These are phyloP conservation scores for Spea bombifrons DNA, from an alignment of 2,113 vertebrate species.

Conservation along the genomic window DNA sequence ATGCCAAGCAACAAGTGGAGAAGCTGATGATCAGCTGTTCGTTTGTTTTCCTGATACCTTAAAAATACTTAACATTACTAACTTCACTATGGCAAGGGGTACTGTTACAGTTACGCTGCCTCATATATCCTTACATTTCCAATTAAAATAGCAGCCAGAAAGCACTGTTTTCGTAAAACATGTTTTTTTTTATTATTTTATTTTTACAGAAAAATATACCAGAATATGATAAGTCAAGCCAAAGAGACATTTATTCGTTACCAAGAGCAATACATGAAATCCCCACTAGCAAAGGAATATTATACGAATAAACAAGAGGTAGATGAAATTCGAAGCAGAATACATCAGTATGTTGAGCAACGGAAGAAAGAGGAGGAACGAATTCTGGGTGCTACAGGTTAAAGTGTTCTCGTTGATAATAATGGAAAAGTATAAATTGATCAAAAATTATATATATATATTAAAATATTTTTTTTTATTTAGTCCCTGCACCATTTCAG, in stretches of 20 bases:
- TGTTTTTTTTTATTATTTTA: neutral
- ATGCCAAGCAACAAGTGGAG: too few species aligned
- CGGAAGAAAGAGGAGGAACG: constrained; percentile 57
- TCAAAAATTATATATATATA: constrained; percentile 33
- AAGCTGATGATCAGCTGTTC: too few species aligned
- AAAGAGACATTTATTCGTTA: constrained; percentile 64
- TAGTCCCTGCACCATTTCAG: constrained; percentile 65
- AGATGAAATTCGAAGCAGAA: constrained; percentile 63
- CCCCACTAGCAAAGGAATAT: constrained; percentile 59
- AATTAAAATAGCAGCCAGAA: too few species aligned
- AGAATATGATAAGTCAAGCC: constrained; percentile 61
- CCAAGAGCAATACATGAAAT: constrained; percentile 61
- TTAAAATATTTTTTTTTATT: constrained; percentile 56
- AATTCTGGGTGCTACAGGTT: constrained; percentile 61
- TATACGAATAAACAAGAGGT: constrained; percentile 62
- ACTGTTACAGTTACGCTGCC: too few species aligned
- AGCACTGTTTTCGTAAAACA: too few species aligned
- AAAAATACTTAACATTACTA: too few species aligned
- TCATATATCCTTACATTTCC: too few species aligned
- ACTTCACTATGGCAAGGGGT: too few species aligned
- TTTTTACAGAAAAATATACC: constrained; percentile 67
- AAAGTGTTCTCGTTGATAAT: constrained; percentile 33
- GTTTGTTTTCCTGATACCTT: too few species aligned
- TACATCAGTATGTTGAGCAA: constrained; percentile 59
- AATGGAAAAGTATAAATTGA: constrained; percentile 21